Percentiles rank a stretch among this genome's conserved stretches.
These are phyloP conservation scores for Setophaga coronata DNA, from an alignment of 2,113 vertebrate genomes.

Conservation along the genomic window DNA sequence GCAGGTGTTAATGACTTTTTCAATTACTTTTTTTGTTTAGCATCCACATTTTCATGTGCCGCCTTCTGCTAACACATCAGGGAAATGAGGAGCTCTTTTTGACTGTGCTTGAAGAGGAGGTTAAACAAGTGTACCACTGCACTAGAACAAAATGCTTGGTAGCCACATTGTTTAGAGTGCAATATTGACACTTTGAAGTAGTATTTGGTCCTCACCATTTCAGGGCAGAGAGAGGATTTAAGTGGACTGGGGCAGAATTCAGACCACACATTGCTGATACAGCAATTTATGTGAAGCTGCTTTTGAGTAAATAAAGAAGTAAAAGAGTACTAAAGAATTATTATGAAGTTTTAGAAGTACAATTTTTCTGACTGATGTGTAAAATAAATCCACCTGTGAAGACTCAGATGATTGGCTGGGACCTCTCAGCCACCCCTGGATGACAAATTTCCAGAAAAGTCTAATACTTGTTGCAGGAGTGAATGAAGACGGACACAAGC, in stretches of 20 bases:
- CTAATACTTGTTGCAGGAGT: background rate
- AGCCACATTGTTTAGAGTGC: background rate
- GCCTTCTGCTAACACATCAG: background rate
- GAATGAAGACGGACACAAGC: background rate
- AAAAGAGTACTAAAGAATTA: background rate
- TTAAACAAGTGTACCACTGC: background rate
- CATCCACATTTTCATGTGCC: background rate
- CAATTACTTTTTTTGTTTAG: background rate
- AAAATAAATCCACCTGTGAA: background rate
- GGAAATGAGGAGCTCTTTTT: background rate
- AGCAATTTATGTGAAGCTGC: background rate
- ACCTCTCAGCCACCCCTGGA: background rate
- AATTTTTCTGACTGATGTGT: background rate
- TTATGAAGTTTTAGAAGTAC: background rate
- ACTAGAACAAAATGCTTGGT: background rate
- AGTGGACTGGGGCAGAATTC: background rate
- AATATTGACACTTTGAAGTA: fast-evolving
- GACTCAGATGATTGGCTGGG: background rate
- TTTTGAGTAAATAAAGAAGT: background rate
- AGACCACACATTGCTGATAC: background rate
- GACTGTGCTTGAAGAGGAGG: background rate
- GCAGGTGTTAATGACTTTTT: background rate
- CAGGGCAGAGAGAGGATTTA: background rate
- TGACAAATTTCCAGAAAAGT: background rate
- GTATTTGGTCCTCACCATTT: background rate